A percentile compares a stretch with the other conserved stretches of the same genome.
Evolutionary conservation across 37 sponge, comb jelly and placozoan species (phyloP).

Genomic region (Haliclona indistincta): DNA sequence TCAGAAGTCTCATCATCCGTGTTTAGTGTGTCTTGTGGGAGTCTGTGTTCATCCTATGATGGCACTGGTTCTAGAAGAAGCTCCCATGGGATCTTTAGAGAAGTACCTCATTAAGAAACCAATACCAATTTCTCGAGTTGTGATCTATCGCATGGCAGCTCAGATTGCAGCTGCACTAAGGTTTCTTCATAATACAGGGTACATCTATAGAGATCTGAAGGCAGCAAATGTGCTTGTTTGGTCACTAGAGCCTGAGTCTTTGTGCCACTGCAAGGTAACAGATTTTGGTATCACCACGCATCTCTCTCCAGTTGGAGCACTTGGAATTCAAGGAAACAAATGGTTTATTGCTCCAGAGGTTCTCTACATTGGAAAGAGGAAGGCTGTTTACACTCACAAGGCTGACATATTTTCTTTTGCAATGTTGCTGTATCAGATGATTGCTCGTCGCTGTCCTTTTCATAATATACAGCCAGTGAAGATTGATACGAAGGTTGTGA

Average conservation of each 20-base stretch:
- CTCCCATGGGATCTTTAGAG: slow-evolving; percentile 80
- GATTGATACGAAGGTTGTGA: slow-evolving; percentile 56
- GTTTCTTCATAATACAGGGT: slow-evolving; percentile 71
- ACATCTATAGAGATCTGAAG: slow-evolving; percentile 90
- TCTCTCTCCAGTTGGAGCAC: slow-evolving; percentile 63
- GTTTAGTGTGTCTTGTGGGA: slow-evolving; percentile 84
- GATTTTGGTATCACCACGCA: slow-evolving; percentile 84
- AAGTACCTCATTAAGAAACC: slow-evolving; percentile 58
- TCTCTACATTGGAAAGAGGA: slow-evolving; percentile 64
- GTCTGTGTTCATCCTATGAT: slow-evolving; percentile 72
- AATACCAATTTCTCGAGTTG: slow-evolving; percentile 56
- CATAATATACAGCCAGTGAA: slow-evolving; percentile 37
- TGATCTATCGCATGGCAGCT: slow-evolving; percentile 71
- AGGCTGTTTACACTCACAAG: slow-evolving; percentile 71
- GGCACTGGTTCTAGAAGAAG: slow-evolving; percentile 90
- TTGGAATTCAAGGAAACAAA: slow-evolving; percentile 74
- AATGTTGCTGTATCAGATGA: slow-evolving; percentile 89
- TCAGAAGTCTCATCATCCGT: slow-evolving; percentile 74
- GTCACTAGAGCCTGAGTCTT: slow-evolving; percentile 74
- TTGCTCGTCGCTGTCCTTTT: slow-evolving; percentile 76
- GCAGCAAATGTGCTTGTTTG: slow-evolving; percentile 87
- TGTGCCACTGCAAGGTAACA: slow-evolving; percentile 82
- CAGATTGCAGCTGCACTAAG: slow-evolving; percentile 84
- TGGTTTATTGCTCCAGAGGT: slow-evolving; percentile 94
- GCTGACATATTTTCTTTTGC: slow-evolving; percentile 89